A percentile compares a stretch with the other conserved stretches of the same genome.
Evolutionary conservation across 2,888 invertebrate genomes (phyloP).

Genomic region (Masnerella sp.): DNA sequence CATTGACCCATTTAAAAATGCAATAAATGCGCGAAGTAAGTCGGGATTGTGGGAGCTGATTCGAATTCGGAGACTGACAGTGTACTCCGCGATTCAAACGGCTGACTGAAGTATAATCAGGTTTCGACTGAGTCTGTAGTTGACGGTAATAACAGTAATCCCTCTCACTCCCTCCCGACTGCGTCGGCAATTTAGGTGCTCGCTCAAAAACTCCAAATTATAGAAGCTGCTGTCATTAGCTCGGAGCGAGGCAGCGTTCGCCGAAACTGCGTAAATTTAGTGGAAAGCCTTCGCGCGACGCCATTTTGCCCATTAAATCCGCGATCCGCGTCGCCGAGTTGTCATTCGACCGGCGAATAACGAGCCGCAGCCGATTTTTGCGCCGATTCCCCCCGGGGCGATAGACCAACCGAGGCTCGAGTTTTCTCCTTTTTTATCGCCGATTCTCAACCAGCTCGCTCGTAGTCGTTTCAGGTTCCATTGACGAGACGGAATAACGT

Average conservation of each 20-base stretch:
- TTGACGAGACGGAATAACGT: too few relatives aligned
- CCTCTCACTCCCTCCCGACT: constrained; percentile 66
- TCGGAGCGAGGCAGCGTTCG: constrained; percentile 64
- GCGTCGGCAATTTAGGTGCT: constrained; percentile 76
- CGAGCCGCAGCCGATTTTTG: constrained; percentile 39
- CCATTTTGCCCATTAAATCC: constrained; percentile 54
- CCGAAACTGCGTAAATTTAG: constrained; percentile 66
- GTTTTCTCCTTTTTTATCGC: too few relatives aligned
- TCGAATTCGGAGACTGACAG: constrained; percentile 67
- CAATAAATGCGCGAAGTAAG: constrained; percentile 50
- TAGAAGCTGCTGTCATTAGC: constrained; percentile 77
- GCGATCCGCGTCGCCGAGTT: constrained; percentile 35
- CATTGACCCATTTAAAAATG: constrained; percentile 46
- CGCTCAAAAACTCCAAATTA: constrained; percentile 77
- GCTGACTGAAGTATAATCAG: constrained; percentile 76
- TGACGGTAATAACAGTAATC: constrained; percentile 77
- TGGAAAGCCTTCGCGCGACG: constrained; percentile 59
- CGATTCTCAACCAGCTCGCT: too few relatives aligned
- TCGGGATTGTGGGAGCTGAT: constrained; percentile 55
- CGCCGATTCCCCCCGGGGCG: too few relatives aligned
- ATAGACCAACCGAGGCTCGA: too few relatives aligned
- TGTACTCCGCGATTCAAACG: constrained; percentile 68
- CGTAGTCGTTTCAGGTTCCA: too few relatives aligned
- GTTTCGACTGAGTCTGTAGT: constrained; percentile 73
- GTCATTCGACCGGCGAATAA: constrained; percentile 37